Conservation (phyloP, 2,888 invertebrate genomes). For the Chrysomela aeneicollis region DNA sequence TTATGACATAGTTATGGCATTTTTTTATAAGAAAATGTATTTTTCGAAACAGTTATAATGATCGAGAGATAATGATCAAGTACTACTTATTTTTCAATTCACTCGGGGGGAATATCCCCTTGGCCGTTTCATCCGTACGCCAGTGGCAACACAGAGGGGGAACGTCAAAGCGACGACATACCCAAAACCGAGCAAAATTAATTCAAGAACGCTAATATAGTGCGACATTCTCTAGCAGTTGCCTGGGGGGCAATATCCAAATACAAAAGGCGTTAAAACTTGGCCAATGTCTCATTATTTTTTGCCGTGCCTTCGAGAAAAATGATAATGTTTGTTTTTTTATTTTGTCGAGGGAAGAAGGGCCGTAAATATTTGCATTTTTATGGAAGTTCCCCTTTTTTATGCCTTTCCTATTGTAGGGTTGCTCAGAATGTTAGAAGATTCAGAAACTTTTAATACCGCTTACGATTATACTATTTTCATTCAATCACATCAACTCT, state of each 20-base stretch:
- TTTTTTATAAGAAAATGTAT: no score
- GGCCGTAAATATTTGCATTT: slow-evolving; percentile 55
- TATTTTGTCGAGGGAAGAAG: slow-evolving; percentile 48
- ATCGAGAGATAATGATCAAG: no score
- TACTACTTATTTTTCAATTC: no score
- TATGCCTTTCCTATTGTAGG: slow-evolving; percentile 50
- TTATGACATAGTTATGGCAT: no score
- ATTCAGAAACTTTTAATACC: slow-evolving; percentile 47
- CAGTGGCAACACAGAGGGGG: slow-evolving; percentile 17
- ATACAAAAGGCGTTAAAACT: slow-evolving; percentile 54
- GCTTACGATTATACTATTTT: slow-evolving; percentile 37
- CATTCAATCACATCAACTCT: not conserved
- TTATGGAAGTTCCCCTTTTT: slow-evolving; percentile 56
- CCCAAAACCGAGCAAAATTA: slow-evolving; percentile 37
- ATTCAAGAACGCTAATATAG: slow-evolving; percentile 48
- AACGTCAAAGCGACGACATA: slow-evolving; percentile 25
- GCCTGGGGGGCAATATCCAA: slow-evolving; percentile 46
- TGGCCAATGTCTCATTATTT: slow-evolving; percentile 56
- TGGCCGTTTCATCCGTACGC: not conserved
- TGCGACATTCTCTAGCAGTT: slow-evolving; percentile 49
- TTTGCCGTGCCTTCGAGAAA: slow-evolving; percentile 55
- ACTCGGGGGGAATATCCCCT: not conserved
- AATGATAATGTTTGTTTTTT: slow-evolving; percentile 57
- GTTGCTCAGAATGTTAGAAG: slow-evolving; percentile 55
- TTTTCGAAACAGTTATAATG: no score